Conservation (phyloP, 1,140 invertebrate genomes). For the Philotrypesis tridentata region DNA sequence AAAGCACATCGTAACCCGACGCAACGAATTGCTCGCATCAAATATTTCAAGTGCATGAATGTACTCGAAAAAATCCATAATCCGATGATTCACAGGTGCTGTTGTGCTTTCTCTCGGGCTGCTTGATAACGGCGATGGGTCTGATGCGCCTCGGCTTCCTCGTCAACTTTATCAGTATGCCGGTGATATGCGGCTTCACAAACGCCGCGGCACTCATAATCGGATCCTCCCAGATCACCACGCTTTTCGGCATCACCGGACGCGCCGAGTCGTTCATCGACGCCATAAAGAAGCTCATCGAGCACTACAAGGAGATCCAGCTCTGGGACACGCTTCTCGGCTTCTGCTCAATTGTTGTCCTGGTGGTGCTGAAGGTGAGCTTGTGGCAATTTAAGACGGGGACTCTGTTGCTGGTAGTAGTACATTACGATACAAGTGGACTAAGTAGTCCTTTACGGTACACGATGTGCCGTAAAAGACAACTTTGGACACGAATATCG, state of each 20-base stretch:
- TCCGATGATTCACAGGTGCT: constrained; percentile 70
- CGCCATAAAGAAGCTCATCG: constrained; percentile 68
- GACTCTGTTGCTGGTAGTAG: too few species aligned
- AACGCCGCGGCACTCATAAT: constrained; percentile 82
- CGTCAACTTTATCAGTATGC: constrained; percentile 76
- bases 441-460: too few species aligned
- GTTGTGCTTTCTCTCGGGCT: constrained; percentile 77
- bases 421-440: too few species aligned
- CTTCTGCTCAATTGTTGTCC: constrained; percentile 65
- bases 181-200: constrained; percentile 81
- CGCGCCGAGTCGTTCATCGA: constrained; percentile 70
- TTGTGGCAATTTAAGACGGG: too few species aligned
- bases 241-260: constrained; percentile 73
- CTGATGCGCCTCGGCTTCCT: constrained; percentile 78
- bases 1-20: too few species aligned
- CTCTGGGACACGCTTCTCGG: constrained; percentile 71
- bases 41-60: too few species aligned
- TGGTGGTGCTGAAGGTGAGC: constrained; percentile 66
- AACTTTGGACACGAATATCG: too few species aligned
- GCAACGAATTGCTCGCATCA: too few species aligned
- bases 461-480: too few species aligned
- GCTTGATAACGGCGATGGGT: constrained; percentile 76
- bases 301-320: constrained; percentile 62
- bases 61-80: too few species aligned
- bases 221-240: constrained; percentile 78